Conservation (phyloP, 2,797 vertebrate species). For the Enteromius thamalakanensis region DNA sequence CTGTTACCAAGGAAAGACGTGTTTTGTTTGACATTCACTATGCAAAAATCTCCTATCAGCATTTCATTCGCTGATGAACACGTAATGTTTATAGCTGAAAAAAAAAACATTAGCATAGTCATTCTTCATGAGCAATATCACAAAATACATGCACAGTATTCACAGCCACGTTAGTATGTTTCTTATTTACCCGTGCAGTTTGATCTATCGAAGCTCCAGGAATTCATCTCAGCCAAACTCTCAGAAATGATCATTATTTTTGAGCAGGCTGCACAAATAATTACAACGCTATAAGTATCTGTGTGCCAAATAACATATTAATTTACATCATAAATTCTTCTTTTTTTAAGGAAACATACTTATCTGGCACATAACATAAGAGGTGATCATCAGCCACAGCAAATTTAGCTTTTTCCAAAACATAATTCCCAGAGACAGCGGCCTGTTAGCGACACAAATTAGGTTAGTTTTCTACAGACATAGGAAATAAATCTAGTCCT, state of each 20-base stretch:
- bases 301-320: neutral
- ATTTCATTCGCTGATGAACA: neutral
- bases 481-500: neutral
- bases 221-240: rapidly evolving
- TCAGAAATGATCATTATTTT: neutral
- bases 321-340: neutral
- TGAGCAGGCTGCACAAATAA: neutral
- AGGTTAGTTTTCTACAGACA: neutral
- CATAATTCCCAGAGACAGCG: neutral
- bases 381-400: constrained; percentile 2
- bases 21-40: neutral
- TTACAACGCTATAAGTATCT: neutral
- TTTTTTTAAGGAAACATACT: neutral
- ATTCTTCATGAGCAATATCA: neutral
- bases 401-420: neutral
- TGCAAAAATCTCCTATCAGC: neutral
- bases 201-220: rapidly evolving
- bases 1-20: neutral
- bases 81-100: neutral
- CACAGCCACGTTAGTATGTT: neutral
- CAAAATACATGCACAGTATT: neutral
- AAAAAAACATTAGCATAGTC: neutral
- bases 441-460: neutral
- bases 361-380: neutral
- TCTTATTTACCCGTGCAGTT: neutral